phyloP scores from a whole-genome alignment of 2,888 invertebrate genomes.

The Agonopterix heracliana region DNA sequence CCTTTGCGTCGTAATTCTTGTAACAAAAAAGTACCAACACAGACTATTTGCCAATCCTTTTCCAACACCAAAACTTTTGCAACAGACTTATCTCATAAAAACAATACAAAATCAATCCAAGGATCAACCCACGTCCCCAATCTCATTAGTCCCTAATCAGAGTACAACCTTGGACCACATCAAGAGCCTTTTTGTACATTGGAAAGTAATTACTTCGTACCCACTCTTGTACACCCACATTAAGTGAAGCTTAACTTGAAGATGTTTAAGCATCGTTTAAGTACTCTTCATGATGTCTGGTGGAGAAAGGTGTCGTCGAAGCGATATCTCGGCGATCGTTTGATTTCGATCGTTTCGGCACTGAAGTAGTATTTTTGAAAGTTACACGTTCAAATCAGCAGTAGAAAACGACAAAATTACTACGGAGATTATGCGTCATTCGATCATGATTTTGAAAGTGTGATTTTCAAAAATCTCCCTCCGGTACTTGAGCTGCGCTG shows the following conservation, averaged over 20 bases:
- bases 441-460: too few species aligned
- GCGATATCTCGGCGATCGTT: background rate
- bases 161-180: constrained; percentile 13
- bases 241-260: constrained; percentile 30
- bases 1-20: too few species aligned
- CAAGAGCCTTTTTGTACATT: constrained; percentile 35
- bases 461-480: too few species aligned
- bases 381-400: too few species aligned
- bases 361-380: too few species aligned
- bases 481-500: too few species aligned
- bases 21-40: too few species aligned
- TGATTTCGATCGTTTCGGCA: too few species aligned
- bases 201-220: constrained; percentile 54
- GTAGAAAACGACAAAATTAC: too few species aligned
- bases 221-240: constrained; percentile 32
- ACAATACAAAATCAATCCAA: background rate
- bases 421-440: too few species aligned
- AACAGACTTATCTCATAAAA: background rate
- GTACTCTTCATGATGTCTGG: constrained; percentile 32
- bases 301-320: constrained; percentile 1
- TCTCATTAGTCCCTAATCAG: constrained; percentile 30
- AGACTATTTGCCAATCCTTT: too few species aligned
- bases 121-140: constrained; percentile 20
- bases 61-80: too few species aligned
- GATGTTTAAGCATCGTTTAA: constrained; percentile 39